These are phyloP conservation scores for Drosophila serrata DNA, from an alignment of 1,140 invertebrate genomes.

Conservation along the genomic window DNA sequence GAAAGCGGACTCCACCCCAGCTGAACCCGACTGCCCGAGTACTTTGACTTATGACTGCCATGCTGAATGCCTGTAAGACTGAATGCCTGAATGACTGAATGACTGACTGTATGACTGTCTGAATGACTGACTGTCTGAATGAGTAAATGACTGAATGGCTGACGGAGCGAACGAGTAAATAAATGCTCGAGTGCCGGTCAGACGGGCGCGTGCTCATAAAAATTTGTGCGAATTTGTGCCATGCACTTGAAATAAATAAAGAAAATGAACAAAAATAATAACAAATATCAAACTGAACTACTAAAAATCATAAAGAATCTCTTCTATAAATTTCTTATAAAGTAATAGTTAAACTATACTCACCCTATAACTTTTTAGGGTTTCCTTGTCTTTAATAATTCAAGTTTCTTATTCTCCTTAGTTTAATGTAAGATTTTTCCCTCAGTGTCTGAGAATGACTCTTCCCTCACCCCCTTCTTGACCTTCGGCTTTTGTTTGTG, in stretches of 20 bases:
- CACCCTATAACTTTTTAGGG: no score
- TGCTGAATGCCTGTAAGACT: conserved; percentile 1
- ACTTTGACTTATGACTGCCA: conserved; percentile 46
- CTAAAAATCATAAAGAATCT: accelerated
- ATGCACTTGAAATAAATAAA: conserved; percentile 5
- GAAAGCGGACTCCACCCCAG: conserved; percentile 22
- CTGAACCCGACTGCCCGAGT: conserved; percentile 40
- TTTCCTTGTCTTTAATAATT: not conserved
- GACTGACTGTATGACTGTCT: conserved; percentile 2
- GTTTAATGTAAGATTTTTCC: not conserved
- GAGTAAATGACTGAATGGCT: not conserved
- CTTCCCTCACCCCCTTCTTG: conserved; percentile 7
- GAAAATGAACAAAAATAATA: not conserved
- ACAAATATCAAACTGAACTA: no score
- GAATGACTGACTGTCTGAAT: conserved; percentile 3
- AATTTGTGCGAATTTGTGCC: conserved; percentile 1
- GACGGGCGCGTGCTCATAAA: conserved; percentile 15
- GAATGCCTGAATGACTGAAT: conserved; percentile 4
- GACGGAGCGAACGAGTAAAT: conserved; percentile 3
- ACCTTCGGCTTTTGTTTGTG: conserved; percentile 58
- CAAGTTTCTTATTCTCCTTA: not conserved
- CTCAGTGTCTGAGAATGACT: not conserved
- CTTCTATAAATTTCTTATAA: not conserved
- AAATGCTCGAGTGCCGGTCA: conserved; percentile 2
- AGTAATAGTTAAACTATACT: not conserved